Evolutionary conservation across 2,888 invertebrate species (phyloP).

Genomic region (Cerastoderma edule): DNA sequence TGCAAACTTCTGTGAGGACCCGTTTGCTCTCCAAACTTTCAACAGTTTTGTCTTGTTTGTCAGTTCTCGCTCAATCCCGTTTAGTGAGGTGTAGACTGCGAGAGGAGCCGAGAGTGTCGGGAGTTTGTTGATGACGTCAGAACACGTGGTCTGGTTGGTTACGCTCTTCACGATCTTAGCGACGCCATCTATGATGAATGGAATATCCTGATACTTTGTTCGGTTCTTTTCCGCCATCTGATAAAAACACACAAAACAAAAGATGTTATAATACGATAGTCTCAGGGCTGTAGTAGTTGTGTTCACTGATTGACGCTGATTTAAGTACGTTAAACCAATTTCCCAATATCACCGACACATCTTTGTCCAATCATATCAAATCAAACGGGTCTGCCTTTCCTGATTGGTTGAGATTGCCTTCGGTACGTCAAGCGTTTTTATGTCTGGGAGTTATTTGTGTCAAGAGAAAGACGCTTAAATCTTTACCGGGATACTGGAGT

Average conservation of each 20-base stretch:
- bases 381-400: not conserved
- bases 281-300: not conserved
- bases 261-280: not conserved
- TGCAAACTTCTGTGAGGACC: conserved; percentile 38
- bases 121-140: conserved; percentile 55
- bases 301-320: not conserved
- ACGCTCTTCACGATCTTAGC: conserved; percentile 41
- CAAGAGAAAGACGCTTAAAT: too few species aligned
- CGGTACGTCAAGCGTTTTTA: too few species aligned
- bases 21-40: conserved; percentile 49
- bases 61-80: conserved; percentile 46
- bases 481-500: too few species aligned
- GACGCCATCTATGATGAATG: conserved; percentile 45
- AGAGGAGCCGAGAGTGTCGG: conserved; percentile 34
- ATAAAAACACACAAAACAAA: conserved; percentile 9
- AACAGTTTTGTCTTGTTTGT: conserved; percentile 40
- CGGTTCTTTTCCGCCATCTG: conserved; percentile 44
- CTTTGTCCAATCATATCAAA: not conserved
- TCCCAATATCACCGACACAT: not conserved
- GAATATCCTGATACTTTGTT: conserved; percentile 43
- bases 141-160: conserved; percentile 52
- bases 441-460: too few species aligned
- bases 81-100: conserved; percentile 41
- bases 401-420: too few species aligned
- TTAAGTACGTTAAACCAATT: not conserved